phyloP scores from a whole-genome alignment of 2,113 vertebrate genomes.

The Lamprotornis superbus region DNA sequence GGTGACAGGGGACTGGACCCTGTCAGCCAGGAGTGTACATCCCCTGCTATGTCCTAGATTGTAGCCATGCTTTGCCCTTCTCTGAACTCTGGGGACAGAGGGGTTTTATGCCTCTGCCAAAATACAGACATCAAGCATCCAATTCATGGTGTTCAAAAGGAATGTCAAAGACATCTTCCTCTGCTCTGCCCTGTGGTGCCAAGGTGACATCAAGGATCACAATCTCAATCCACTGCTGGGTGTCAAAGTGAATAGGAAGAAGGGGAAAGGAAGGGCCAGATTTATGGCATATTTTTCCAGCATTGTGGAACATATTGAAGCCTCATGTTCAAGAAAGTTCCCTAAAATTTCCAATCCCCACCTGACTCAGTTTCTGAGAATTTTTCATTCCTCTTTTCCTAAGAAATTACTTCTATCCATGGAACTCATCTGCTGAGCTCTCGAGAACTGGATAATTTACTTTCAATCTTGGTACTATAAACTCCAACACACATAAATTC shows the following conservation, averaged over 20 bases:
- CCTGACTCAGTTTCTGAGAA: not conserved
- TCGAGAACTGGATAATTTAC: not conserved
- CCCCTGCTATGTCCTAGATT: not conserved
- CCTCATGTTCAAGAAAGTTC: not conserved
- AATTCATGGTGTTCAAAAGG: not conserved
- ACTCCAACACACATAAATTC: not conserved
- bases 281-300: not conserved
- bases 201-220: not conserved
- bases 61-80: not conserved
- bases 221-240: not conserved
- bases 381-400: not conserved
- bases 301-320: not conserved
- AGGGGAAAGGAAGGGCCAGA: not conserved
- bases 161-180: not conserved
- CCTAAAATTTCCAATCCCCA: not conserved
- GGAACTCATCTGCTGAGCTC: not conserved
- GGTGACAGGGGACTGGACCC: not conserved
- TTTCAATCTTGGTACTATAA: not conserved
- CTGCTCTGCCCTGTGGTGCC: not conserved
- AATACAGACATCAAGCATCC: not conserved
- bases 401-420: not conserved
- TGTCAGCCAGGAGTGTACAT: not conserved
- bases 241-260: not conserved
- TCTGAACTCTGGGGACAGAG: not conserved
- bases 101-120: not conserved